phyloP scores from a whole-genome alignment of 2,797 vertebrate species.

The Geotrypetes seraphini region DNA sequence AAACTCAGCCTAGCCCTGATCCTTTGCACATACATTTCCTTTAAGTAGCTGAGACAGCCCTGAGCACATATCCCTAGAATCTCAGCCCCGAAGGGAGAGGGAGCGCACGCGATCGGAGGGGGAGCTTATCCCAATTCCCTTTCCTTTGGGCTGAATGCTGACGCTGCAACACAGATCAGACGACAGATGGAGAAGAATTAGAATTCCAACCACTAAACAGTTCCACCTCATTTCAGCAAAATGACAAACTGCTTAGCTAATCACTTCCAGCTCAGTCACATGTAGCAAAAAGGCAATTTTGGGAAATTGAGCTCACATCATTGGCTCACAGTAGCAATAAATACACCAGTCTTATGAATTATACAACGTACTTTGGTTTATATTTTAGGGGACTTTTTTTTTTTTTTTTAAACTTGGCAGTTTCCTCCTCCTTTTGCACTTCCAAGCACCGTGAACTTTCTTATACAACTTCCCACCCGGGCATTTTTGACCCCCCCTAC shows the following conservation, averaged over 20 bases:
- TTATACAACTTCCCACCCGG: no score
- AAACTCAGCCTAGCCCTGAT: slow-evolving; percentile 22
- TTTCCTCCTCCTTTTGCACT: no score
- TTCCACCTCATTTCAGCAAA: slow-evolving; percentile 43
- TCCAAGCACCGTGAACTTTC: no score
- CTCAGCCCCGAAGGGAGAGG: slow-evolving; percentile 39
- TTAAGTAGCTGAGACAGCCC: slow-evolving; percentile 46
- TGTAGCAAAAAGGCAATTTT: slow-evolving; percentile 23
- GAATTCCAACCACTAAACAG: slow-evolving; percentile 53
- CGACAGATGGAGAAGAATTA: slow-evolving; percentile 47
- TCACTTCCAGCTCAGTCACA: slow-evolving; percentile 45
- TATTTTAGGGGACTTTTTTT: no score
- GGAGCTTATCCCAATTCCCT: slow-evolving; percentile 62
- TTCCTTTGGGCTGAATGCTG: slow-evolving; percentile 72
- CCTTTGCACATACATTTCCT: slow-evolving; percentile 41
- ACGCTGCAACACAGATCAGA: slow-evolving; percentile 59
- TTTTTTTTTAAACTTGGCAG: no score
- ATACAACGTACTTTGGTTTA: no score
- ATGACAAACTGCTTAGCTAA: slow-evolving; percentile 56
- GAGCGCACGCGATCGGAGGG: slow-evolving; percentile 32
- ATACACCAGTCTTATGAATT: no score
- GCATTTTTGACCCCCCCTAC: no score
- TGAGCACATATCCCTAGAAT: slow-evolving; percentile 68
- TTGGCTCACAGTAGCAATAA: no score
- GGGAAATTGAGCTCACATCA: no score